Conservation (phyloP, 53 echinoderm and acorn worm genomes). For the Mesocentrotus franciscanus region DNA sequence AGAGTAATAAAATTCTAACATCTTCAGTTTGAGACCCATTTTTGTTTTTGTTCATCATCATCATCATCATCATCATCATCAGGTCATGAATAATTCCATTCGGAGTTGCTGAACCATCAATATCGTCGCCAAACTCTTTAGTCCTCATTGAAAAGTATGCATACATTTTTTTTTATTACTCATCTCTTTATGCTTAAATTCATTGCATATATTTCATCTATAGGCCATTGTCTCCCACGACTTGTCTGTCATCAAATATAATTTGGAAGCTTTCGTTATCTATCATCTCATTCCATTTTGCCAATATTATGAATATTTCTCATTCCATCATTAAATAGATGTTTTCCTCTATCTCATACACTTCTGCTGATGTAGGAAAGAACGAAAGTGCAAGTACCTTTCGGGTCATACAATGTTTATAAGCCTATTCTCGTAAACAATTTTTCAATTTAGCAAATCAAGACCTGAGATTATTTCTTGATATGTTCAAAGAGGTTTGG, state of each 20-base stretch:
- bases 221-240: not conserved
- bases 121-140: not conserved
- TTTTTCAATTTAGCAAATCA: conserved; percentile 32
- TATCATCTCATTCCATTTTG: not conserved
- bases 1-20: not conserved
- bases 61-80: not conserved
- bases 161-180: not conserved
- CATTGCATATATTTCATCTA: not conserved
- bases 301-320: conserved; percentile 18
- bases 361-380: not conserved
- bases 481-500: conserved; percentile 27
- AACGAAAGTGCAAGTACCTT: conserved; percentile 33
- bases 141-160: not conserved
- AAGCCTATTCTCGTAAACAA: conserved; percentile 19
- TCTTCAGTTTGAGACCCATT: not conserved
- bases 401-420: not conserved
- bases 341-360: not conserved
- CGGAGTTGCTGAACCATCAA: not conserved
- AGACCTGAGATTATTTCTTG: not conserved
- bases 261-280: conserved; percentile 13
- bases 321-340: not conserved
- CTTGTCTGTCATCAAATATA: conserved; percentile 19
- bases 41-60: not conserved
- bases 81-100: conserved; percentile 28
- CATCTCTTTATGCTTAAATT: not conserved